Percentiles rank a stretch among this genome's conserved stretches.
These are phyloP conservation scores for Busseola fusca DNA, from an alignment of 2,888 invertebrate species.

Conservation along the genomic window DNA sequence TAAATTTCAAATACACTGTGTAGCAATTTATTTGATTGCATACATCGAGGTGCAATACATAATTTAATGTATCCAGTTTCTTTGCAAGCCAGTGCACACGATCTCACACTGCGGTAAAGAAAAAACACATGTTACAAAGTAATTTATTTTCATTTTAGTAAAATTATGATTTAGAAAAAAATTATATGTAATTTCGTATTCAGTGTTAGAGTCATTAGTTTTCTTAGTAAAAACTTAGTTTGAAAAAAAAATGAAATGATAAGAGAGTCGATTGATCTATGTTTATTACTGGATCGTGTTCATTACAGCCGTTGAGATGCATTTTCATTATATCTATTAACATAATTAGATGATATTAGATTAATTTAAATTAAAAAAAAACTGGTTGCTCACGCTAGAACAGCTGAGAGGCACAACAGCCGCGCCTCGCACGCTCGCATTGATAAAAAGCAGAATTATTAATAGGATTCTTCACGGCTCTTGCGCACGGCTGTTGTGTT, in stretches of 20 bases:
- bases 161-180: constrained; percentile 43
- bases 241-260: constrained; percentile 39
- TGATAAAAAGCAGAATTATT: constrained; percentile 76
- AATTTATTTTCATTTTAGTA: constrained; percentile 51
- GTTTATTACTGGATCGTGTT: constrained; percentile 61
- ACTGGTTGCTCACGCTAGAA: constrained; percentile 47
- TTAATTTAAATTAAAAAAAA: constrained; percentile 63
- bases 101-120: constrained; percentile 47
- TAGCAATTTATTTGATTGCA: constrained; percentile 64
- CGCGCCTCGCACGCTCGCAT: constrained; percentile 57
- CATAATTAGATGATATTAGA: constrained; percentile 65
- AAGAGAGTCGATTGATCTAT: constrained; percentile 53
- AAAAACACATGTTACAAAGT: constrained; percentile 40
- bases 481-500: constrained; percentile 61
- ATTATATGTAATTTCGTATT: constrained; percentile 26
- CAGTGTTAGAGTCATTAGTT: constrained; percentile 28
- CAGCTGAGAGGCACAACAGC: constrained; percentile 53
- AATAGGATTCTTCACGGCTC: constrained; percentile 75
- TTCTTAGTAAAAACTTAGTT: constrained; percentile 28
- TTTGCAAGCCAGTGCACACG: constrained; percentile 58
- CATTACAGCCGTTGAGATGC: constrained; percentile 35
- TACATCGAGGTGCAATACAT: constrained; percentile 61
- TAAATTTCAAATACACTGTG: constrained; percentile 53
- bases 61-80: constrained; percentile 62
- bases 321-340: constrained; percentile 56